Base-by-base conservation (phyloP, 1,140 invertebrate genomes). In the Laupala kohalensis region DNA sequence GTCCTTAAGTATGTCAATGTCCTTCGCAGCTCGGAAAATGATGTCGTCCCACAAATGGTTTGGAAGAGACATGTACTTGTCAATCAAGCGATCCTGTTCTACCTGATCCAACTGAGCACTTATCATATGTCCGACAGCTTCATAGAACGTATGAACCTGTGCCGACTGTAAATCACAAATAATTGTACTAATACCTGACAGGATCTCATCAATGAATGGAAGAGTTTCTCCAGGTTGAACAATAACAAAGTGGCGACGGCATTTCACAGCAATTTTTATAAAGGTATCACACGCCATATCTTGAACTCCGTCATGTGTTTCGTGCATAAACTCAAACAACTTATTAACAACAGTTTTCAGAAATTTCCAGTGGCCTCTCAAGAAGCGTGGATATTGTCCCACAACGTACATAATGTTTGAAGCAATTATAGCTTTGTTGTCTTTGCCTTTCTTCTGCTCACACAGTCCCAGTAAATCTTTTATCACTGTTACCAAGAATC, bases 391-490 rank as follows among this genome's bases (percentile, higher is more conserved):
- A 85, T 99, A 99, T 80, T 99, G 98, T 26, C 98, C 98, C 30
- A 99, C 98, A 74, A 99, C 97, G 82, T 99, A 99, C 98, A 99
- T 99, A 74, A 99, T 99, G 81, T 99, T 99, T 73, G 96, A 98
- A 6, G 98, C 98, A 78, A 99, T 98, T 69, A 99, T 99, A 68
- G 98, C 98, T 84, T 99, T 99, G 81, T 99, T 99, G 82, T 99
- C 97, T 84, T 99, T 99, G 12, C 97, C 97, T 76, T 98, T 92
- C 80, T 99, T 99, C 79, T 99, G 97, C 81, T 99, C 98, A 83
- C 98, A 99, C 13, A 99, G 82, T 3, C 96, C 96, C 30, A 99
- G 86, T 68, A 99, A 85, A 82, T 99, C 97, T 83, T 99, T 98
- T 74, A 99, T 99, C 30, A 99, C 98, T 70, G 96, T 97, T 66